phyloP scores from a whole-genome alignment of 2,113 vertebrate species.

The Narcine bancroftii region DNA sequence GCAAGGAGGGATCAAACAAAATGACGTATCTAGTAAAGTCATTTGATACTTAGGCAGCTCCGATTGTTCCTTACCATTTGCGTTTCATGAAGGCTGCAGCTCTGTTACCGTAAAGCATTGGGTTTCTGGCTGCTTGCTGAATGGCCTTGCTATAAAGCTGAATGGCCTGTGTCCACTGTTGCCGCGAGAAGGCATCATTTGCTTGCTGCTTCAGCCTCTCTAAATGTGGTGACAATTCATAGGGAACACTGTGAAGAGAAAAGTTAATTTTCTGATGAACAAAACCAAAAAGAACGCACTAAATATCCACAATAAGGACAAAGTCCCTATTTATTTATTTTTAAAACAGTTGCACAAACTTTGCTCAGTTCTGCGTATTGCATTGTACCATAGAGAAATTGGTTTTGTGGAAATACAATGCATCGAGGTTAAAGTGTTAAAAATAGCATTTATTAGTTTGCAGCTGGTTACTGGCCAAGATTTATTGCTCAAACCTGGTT shows the following conservation, averaged over 20 bases:
- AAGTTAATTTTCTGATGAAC: neutral
- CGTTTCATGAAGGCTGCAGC: slow-evolving; percentile 98
- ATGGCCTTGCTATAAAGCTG: slow-evolving; percentile 94
- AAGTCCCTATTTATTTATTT: no score
- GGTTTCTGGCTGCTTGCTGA: slow-evolving; percentile 74
- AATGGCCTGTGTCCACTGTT: slow-evolving; percentile 97
- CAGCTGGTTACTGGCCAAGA: no score
- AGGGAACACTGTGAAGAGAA: slow-evolving; percentile 55
- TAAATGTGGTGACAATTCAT: slow-evolving; percentile 79
- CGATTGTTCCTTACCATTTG: slow-evolving; percentile 71
- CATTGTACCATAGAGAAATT: neutral
- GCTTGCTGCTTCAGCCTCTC: slow-evolving; percentile 91
- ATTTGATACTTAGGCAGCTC: neutral
- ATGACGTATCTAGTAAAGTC: neutral
- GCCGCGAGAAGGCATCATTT: slow-evolving; percentile 89
- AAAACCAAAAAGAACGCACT: no score
- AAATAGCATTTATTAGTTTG: no score
- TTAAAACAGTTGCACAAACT: neutral
- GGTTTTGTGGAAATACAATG: neutral
- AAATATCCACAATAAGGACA: neutral
- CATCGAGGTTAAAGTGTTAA: neutral
- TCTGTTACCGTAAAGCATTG: slow-evolving; percentile 93
- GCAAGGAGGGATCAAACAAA: neutral
- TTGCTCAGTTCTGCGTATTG: neutral
- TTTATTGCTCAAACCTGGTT: no score